phyloP scores from a whole-genome alignment of 2,797 vertebrate species.

The Anas acuta region DNA sequence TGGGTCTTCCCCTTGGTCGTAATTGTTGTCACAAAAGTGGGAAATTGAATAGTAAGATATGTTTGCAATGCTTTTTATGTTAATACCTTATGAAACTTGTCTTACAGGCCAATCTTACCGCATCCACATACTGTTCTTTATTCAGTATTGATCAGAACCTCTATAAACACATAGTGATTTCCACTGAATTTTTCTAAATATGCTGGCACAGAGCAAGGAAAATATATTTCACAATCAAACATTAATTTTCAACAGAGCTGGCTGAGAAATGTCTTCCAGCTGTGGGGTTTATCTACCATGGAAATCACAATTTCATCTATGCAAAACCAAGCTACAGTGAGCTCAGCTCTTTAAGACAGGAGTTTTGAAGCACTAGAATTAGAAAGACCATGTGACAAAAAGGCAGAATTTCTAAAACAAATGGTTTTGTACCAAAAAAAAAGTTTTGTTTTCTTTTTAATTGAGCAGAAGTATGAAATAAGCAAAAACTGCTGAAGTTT shows the following conservation, averaged over 20 bases:
- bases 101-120: neutral
- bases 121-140: neutral
- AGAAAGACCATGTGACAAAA: neutral
- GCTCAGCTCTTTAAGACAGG: neutral
- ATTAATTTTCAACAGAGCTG: slow-evolving; percentile 9
- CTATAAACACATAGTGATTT: neutral
- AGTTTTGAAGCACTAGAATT: neutral
- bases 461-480: neutral
- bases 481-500: neutral
- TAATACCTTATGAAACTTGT: neutral
- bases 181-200: neutral
- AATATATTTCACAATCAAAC: slow-evolving; percentile 30
- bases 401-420: neutral
- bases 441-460: neutral
- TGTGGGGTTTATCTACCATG: neutral
- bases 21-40: neutral
- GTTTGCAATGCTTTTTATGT: neutral
- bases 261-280: slow-evolving; percentile 29
- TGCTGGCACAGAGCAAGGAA: slow-evolving; percentile 16
- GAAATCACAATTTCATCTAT: slow-evolving; percentile 21
- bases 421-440: neutral
- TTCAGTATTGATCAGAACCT: neutral
- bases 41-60: neutral
- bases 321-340: neutral
- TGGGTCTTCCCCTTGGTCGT: neutral